Evolutionary conservation across 2,797 vertebrate species (phyloP), one percentile per base, ranked within the genome.

Genomic region (Enteromius fasciolatus): DNA sequence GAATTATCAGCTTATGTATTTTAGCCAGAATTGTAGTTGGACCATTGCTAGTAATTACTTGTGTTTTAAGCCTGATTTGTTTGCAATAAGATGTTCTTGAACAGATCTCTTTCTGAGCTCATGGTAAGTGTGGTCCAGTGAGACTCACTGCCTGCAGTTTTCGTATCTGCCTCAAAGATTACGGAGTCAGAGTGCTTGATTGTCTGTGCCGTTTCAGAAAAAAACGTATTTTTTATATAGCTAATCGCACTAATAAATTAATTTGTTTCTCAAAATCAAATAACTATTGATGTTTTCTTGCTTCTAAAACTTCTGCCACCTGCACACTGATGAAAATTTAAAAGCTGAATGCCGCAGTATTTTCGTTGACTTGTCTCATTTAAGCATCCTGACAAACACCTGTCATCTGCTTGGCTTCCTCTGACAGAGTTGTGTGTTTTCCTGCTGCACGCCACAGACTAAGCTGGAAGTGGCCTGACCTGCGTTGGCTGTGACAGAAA

Each of bases 321-420:
- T 59, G 57, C 54, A 63, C 11, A 28, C 23, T 41, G 44, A 31
- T 61, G 8, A 20, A 25, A 31, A 64, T 39, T 10, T 63, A 17
- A 66, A 66, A 81, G 33, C n/a, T 4, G 18, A 18, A 68, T 31
- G 33, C 46, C n/a, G 17, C 48, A 67, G n/a, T 25, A 33, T 12
- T 69, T 59, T 8, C 39, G 4, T 82, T 76, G 4, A 39, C 46
- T 64, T 48, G 68, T 74, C 79, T 76, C 39, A 69, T 69, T 69
- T n/a, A 46, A 76, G 28, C 63, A 68, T 48, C 73, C 81, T 82
- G 50, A 82, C 81, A 82, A 76, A 48, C 73, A 76, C 48, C 81
- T 76, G 81, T 66, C 73, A 76, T 76, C 50, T 48, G 64, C 64
- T 61, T 39, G 25, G 39, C 81, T 69, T 82, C 63, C 50, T 76